Base-by-base conservation (phyloP, 2,888 invertebrate species). In the Drosophila borealis region DNA sequence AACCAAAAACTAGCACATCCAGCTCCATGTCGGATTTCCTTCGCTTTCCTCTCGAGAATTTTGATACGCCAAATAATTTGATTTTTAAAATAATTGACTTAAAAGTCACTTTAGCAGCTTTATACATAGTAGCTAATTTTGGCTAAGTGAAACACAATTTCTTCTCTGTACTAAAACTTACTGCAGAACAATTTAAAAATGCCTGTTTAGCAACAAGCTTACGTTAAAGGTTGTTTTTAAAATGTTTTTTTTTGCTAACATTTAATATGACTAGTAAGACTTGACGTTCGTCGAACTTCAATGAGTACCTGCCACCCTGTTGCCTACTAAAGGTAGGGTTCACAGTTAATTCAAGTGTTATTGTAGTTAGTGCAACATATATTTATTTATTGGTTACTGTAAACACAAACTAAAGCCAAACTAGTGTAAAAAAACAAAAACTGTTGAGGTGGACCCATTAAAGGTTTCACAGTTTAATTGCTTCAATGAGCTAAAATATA, bases 1-100 rank as follows among this genome's bases (percentile, higher is more conserved):
- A 97, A 73, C 97, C 98, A 89, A 97, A 94, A 55, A 97, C 96
- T 70, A 96, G 94, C 69, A 92, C 88, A 34, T 92, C 92, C 45
- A 67, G 9, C 11, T 39, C 42, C 70, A 73, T 82, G 19, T 46
- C 2, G 29, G 29, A 8, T 29, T 29, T 29, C 29, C 2, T 19
- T 1, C n/a, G 19, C 1, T 13, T 14, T 19, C 9, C 8, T 17
- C 49, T 19, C 10, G 36, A 25, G 3, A 46, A 45, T 49, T 42
- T 41, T 17, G 17, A 13, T 17, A 33, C 11, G 8, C 11, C 11
- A 2, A 34, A n/a, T 41, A 46, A 14, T 49, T 65, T 74, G 0
- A 74, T 8, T 51, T 65, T 69, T 2, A 17, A 21, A 25, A 37
- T 4, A 8, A 56, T 9, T 50, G 60, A 61, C 64, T 51, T 46